These are phyloP conservation scores for Geopemphigus sp. DNA, from an alignment of 1,140 invertebrate species.

Conservation along the genomic window DNA sequence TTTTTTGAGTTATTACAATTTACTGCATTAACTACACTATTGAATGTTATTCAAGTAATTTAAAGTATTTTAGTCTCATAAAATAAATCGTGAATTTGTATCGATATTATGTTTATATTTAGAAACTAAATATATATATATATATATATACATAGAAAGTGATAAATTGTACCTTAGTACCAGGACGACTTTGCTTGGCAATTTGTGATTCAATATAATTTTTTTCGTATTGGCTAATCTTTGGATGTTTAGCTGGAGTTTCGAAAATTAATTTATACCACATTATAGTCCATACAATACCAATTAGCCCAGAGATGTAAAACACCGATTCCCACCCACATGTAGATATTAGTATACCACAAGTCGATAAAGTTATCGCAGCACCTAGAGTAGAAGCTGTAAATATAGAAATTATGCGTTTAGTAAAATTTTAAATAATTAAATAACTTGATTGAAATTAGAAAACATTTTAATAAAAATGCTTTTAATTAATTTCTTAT, in stretches of 20 bases:
- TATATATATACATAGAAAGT: too few relatives aligned
- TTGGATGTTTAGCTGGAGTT: slow-evolving; percentile 78
- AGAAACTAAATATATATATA: too few relatives aligned
- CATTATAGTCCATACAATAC: slow-evolving; percentile 75
- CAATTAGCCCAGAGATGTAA: slow-evolving; percentile 61
- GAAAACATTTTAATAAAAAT: too few relatives aligned
- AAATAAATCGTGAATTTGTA: too few relatives aligned
- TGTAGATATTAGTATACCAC: slow-evolving; percentile 70
- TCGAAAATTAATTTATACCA: slow-evolving; percentile 87
- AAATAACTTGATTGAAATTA: too few relatives aligned
- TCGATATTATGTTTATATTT: too few relatives aligned
- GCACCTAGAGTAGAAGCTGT: slow-evolving; percentile 77
- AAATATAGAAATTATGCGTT: not conserved
- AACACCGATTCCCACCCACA: slow-evolving; percentile 30
- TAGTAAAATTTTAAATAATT: too few relatives aligned
- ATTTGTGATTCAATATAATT: slow-evolving; percentile 75
- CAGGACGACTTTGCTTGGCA: slow-evolving; percentile 55
- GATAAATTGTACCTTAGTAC: slow-evolving; percentile 41
- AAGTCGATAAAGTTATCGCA: slow-evolving; percentile 77
- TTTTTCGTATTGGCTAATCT: slow-evolving; percentile 77
- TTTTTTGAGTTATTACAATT: too few relatives aligned
- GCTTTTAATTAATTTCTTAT: too few relatives aligned
- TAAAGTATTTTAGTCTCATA: too few relatives aligned
- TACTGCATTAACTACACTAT: too few relatives aligned
- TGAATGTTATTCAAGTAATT: too few relatives aligned